Conservation (phyloP, 2,888 invertebrate species). For the Seladonia tumulorum region DNA sequence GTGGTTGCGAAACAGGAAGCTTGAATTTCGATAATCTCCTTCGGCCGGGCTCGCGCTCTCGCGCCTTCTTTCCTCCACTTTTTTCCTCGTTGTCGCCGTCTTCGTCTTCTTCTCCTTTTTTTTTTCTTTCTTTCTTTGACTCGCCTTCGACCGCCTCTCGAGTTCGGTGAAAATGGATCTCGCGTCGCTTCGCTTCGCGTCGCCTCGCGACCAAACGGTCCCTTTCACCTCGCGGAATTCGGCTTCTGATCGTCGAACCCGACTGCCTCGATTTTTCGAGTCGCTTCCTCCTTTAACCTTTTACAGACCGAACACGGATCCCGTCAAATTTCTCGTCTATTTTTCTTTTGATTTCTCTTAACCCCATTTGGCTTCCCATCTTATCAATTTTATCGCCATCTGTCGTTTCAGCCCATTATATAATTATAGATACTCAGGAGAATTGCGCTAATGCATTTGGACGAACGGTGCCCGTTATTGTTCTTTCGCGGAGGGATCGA, state of each 20-base stretch:
- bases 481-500: constrained; percentile 14
- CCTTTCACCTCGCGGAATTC: constrained; percentile 62
- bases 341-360: background rate
- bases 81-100: background rate
- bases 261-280: constrained; percentile 25
- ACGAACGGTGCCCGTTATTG: background rate
- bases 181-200: constrained; percentile 54
- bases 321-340: background rate
- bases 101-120: background rate
- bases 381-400: too few relatives aligned
- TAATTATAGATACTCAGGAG: background rate
- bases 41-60: constrained; percentile 4
- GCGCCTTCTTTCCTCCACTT: constrained; percentile 5
- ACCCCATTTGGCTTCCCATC: background rate
- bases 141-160: constrained; percentile 18
- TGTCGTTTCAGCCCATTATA: background rate
- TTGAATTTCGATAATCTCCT: constrained; percentile 57
- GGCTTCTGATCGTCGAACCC: constrained; percentile 33
- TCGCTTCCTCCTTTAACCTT: background rate
- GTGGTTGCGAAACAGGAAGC: constrained; percentile 60
- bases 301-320: background rate
- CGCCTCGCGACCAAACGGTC: constrained; percentile 45
- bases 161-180: constrained; percentile 59
- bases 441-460: background rate
- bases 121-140: background rate